A percentile compares a stretch with the other conserved stretches of the same genome.
Conservation (phyloP, 2,888 invertebrate genomes). For the Pyralis farinalis region DNA sequence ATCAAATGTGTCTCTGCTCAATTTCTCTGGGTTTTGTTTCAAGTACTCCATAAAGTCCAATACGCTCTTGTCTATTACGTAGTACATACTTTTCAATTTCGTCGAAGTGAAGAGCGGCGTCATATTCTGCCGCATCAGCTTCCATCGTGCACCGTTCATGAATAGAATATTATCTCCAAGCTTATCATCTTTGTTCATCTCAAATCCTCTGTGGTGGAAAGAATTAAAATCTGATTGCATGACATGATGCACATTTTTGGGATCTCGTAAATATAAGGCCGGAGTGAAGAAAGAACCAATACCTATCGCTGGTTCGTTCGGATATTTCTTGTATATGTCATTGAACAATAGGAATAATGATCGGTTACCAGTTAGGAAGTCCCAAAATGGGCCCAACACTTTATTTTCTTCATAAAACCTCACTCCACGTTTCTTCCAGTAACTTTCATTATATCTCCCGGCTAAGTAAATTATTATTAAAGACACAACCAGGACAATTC, state of each 20-base stretch:
- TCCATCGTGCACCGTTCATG: constrained; percentile 49
- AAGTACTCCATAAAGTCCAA: constrained; percentile 44
- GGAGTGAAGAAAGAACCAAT: constrained; percentile 30
- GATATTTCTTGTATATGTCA: constrained; percentile 40
- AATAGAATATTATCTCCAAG: constrained; percentile 44
- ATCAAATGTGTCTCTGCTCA: constrained; percentile 28
- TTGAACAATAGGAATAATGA: constrained; percentile 39
- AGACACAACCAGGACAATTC: background rate
- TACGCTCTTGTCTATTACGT: constrained; percentile 49
- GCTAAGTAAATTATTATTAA: constrained; percentile 25
- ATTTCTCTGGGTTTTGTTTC: constrained; percentile 31
- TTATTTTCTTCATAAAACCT: constrained; percentile 35
- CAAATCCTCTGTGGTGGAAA: constrained; percentile 38
- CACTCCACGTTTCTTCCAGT: constrained; percentile 52
- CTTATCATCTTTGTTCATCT: constrained; percentile 31
- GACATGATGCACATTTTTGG: constrained; percentile 29
- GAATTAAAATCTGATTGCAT: constrained; percentile 26
- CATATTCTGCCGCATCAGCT: constrained; percentile 50
- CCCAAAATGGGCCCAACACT: constrained; percentile 39
- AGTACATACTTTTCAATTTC: constrained; percentile 58
- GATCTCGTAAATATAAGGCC: constrained; percentile 26
- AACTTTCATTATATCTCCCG: constrained; percentile 40
- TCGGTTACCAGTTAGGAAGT: constrained; percentile 28
- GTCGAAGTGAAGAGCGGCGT: constrained; percentile 52
- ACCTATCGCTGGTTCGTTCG: constrained; percentile 42